Conservation (phyloP, 2,888 invertebrate species). For the Drosophila paracracens region DNA sequence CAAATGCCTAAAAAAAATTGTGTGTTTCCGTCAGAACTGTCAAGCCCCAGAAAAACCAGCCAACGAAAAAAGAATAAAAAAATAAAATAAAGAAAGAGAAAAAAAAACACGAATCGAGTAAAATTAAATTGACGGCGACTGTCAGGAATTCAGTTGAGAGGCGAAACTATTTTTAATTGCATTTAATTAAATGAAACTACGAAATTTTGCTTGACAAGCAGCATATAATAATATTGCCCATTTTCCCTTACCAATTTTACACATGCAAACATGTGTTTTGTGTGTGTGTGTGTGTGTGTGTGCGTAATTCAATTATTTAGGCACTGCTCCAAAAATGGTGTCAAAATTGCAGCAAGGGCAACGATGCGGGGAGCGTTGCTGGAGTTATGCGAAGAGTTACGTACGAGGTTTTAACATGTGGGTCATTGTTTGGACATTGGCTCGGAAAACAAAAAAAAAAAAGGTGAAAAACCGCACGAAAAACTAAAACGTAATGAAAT, state of each 20-base stretch:
- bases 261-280: not conserved
- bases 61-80: not conserved
- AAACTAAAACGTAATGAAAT: not conserved
- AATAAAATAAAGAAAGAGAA: slow-evolving; percentile 6
- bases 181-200: slow-evolving; percentile 73
- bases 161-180: slow-evolving; percentile 76
- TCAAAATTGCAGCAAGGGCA: slow-evolving; percentile 11
- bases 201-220: slow-evolving; percentile 66
- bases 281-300: not conserved
- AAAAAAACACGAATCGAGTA: slow-evolving; percentile 33
- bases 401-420: slow-evolving; percentile 23
- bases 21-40: slow-evolving; percentile 69
- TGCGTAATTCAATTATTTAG: slow-evolving; percentile 33
- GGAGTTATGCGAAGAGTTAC: slow-evolving; percentile 35
- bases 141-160: slow-evolving; percentile 55
- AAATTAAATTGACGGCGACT: slow-evolving; percentile 40
- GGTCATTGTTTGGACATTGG: slow-evolving; percentile 46
- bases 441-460: slow-evolving; percentile 7
- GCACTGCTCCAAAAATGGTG: slow-evolving; percentile 23
- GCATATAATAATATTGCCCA: slow-evolving; percentile 48
- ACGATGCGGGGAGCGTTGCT: not conserved
- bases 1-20: slow-evolving; percentile 57
- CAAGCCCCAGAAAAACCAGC: slow-evolving; percentile 24
- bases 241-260: slow-evolving; percentile 24
- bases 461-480: slow-evolving; percentile 18